Evolutionary conservation across 2,797 vertebrate species (phyloP).

Genomic region (Calcarius lapponicus): DNA sequence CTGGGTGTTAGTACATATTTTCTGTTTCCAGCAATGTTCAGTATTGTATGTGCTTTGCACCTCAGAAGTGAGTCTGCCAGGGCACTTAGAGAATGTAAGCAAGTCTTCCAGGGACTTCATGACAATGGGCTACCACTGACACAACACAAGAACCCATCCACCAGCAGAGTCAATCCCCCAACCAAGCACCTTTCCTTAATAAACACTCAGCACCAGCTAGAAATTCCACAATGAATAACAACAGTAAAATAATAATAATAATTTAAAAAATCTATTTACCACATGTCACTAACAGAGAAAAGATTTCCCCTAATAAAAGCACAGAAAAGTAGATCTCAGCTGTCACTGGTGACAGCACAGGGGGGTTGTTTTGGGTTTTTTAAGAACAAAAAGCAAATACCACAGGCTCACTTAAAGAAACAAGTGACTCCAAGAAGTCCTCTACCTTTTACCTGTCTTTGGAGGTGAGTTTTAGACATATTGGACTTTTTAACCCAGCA

Average conservation of each 20-base stretch:
- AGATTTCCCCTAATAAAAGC: slow-evolving; percentile 61
- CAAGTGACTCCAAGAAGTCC: no score
- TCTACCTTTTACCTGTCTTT: no score
- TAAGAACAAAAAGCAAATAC: no score
- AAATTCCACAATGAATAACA: slow-evolving; percentile 55
- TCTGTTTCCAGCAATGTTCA: slow-evolving; percentile 54
- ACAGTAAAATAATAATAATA: neutral
- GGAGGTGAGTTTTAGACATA: no score
- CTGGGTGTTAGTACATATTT: slow-evolving; percentile 66
- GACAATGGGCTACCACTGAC: slow-evolving; percentile 67
- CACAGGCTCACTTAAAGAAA: no score
- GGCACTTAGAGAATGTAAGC: slow-evolving; percentile 77
- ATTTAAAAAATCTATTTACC: slow-evolving; percentile 22
- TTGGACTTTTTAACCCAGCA: neutral
- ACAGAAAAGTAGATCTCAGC: slow-evolving; percentile 70
- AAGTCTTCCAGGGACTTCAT: slow-evolving; percentile 70
- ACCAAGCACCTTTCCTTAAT: slow-evolving; percentile 35
- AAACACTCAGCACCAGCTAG: slow-evolving; percentile 59
- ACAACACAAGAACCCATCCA: slow-evolving; percentile 68
- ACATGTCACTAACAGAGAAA: slow-evolving; percentile 66
- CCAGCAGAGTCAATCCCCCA: slow-evolving; percentile 59
- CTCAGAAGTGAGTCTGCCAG: slow-evolving; percentile 78
- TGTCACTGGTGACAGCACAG: slow-evolving; percentile 58
- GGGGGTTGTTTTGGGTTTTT: neutral
- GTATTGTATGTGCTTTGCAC: slow-evolving; percentile 75